phyloP scores from a whole-genome alignment of 92 coral and sea anemone genomes.

The Paramuricea clavata region DNA sequence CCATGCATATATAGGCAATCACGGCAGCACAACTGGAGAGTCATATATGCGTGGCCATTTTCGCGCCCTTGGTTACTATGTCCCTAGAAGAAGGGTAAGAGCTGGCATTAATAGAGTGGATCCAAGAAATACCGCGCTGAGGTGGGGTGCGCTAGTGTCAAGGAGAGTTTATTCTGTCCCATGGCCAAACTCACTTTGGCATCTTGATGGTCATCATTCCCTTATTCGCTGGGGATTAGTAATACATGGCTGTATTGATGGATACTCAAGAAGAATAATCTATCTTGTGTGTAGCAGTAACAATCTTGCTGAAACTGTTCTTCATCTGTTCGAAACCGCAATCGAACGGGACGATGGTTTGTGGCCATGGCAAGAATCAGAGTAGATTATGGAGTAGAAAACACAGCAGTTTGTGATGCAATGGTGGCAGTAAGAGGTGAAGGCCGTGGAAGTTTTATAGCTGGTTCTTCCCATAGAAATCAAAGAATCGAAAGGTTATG shows the following conservation, averaged over 20 bases:
- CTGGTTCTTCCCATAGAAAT: constrained; percentile 81
- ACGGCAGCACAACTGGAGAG: constrained; percentile 64
- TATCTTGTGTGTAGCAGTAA: constrained; percentile 7
- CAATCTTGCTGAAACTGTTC: constrained; percentile 36
- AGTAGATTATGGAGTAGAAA: constrained; percentile 39
- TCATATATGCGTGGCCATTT: not conserved
- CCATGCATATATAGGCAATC: constrained; percentile 58
- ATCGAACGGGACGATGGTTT: constrained; percentile 40
- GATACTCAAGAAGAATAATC: constrained; percentile 60
- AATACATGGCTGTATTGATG: constrained; percentile 66
- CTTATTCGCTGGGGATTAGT: constrained; percentile 70
- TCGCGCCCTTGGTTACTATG: constrained; percentile 49
- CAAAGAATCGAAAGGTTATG: constrained; percentile 80
- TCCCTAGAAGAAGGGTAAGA: constrained; percentile 57
- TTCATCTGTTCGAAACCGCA: constrained; percentile 20
- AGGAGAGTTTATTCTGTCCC: constrained; percentile 66
- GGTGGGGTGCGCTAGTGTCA: constrained; percentile 62
- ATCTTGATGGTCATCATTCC: constrained; percentile 72
- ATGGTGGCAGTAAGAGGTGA: constrained; percentile 30
- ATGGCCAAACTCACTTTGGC: constrained; percentile 72
- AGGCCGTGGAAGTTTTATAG: constrained; percentile 74
- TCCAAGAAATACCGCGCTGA: constrained; percentile 62
- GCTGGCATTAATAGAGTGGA: constrained; percentile 62
- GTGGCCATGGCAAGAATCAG: constrained; percentile 48
- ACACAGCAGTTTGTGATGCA: constrained; percentile 44